Base-by-base conservation (phyloP, 2,113 vertebrate genomes). In the Aleadryas rufinucha region DNA sequence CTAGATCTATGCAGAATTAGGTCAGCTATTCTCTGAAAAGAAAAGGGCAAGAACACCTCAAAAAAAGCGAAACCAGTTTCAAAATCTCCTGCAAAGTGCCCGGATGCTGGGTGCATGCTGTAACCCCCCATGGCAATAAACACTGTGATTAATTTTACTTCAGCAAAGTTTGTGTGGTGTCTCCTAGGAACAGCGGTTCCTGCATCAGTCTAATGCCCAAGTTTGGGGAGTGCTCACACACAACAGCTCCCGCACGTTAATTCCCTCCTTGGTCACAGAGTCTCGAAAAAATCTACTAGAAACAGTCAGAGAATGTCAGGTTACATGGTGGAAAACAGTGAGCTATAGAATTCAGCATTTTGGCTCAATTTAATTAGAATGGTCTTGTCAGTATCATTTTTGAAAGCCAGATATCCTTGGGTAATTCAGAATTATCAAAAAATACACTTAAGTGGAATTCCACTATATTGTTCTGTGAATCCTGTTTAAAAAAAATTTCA, bases 281-380 rank as follows among this genome's bases (percentile, higher is more conserved):
- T 0, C 26, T 20, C 35, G 35, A 30, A 59, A 63, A 78, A 59
- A 33, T 8, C 20, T 66, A 77, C 68, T 35, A 4, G 33, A 39
- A 89, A 30, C 4, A 2, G 42, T 5, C 41, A 8, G 54, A 35
- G 59, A 8, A 44, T 16, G 11, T 37, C 50, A 19, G 20, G n/a
- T 10, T 37, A 19, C 2, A 0, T 0, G 16, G 8, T 6, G 24
- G 45, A 19, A 59, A 87, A 12, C 41, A 50, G 26, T 2, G 11
- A 52, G 35, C 26, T 22, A 9, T 2, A 68, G 54, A 64, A 59
- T 23, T 39, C 14, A 1, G 28, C 4, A 23, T 57, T 88, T 84
- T 49, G 39, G 53, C 30, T 65, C 45, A 12, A 7, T 64, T 82
- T 41, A 82, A 41, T 75, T 50, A 54, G 31, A 65, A 42, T 49